phyloP scores from a whole-genome alignment of 1,140 invertebrate species.

The Solenopsis invicta region DNA sequence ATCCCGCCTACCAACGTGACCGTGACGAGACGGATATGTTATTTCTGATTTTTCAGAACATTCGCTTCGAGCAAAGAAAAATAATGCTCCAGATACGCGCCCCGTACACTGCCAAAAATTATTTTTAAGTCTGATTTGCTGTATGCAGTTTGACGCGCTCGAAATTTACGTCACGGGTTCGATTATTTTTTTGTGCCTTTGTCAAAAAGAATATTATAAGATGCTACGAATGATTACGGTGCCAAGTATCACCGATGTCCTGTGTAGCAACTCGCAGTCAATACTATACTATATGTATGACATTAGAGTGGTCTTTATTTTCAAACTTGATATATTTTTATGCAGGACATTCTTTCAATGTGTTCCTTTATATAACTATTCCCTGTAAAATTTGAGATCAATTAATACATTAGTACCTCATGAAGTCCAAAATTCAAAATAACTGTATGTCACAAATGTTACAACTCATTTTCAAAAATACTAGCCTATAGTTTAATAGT shows the following conservation, averaged over 20 bases:
- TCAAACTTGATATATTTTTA: too few species aligned
- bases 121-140: constrained; percentile 52
- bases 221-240: not conserved
- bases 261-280: not conserved
- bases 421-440: too few species aligned
- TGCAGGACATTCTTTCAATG: too few species aligned
- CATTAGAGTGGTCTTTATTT: too few species aligned
- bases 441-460: too few species aligned
- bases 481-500: too few species aligned
- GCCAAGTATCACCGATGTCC: not conserved
- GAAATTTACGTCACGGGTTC: constrained; percentile 8
- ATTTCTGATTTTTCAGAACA: constrained; percentile 73
- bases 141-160: constrained; percentile 2
- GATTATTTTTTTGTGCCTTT: constrained; percentile 22
- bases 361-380: too few species aligned
- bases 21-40: constrained; percentile 22
- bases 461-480: too few species aligned
- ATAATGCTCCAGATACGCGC: constrained; percentile 45
- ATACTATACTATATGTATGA: not conserved
- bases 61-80: constrained; percentile 63
- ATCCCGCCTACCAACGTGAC: not conserved
- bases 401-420: too few species aligned
- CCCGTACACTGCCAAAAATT: constrained; percentile 26
- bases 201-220: not conserved
- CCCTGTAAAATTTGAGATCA: too few species aligned